These are phyloP conservation scores for Cetoscarus ocellatus DNA, from an alignment of 2,797 vertebrate genomes.

Conservation along the genomic window DNA sequence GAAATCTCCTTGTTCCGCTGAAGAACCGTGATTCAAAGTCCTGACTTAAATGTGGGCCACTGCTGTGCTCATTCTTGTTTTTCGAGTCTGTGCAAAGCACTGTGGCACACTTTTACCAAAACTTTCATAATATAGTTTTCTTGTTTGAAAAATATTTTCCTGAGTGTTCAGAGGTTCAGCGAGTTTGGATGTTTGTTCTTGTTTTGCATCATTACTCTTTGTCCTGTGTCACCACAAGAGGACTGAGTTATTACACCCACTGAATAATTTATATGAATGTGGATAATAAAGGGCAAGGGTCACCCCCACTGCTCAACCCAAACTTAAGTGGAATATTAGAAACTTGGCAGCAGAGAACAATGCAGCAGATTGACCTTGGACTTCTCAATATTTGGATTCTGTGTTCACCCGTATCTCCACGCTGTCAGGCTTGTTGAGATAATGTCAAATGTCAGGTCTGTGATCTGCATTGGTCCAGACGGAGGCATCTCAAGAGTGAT, in stretches of 20 bases:
- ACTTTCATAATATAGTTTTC: background rate
- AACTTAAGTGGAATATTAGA: slow-evolving; percentile 1
- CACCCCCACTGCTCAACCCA: background rate
- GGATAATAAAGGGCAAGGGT: background rate
- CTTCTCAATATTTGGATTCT: slow-evolving; percentile 1
- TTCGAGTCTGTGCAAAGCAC: background rate
- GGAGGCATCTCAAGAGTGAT: slow-evolving; percentile 1
- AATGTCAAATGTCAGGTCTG: background rate
- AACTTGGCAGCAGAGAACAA: background rate
- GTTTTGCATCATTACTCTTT: background rate
- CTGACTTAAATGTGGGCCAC: background rate
- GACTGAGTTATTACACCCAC: background rate
- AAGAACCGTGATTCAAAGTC: background rate
- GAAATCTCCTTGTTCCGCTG: too few species aligned
- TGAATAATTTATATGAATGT: slow-evolving; percentile 18
- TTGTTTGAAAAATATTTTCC: background rate
- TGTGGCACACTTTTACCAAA: background rate
- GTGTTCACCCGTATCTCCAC: background rate
- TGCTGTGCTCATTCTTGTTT: background rate
- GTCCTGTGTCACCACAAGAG: background rate
- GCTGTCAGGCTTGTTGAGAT: background rate
- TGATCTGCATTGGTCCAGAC: slow-evolving; percentile 16
- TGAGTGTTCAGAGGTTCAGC: background rate
- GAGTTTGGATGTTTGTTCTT: background rate
- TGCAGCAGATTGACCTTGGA: background rate